These are phyloP conservation scores for Drosophila pseudotakahashii DNA, from an alignment of 2,888 invertebrate genomes.

Conservation along the genomic window DNA sequence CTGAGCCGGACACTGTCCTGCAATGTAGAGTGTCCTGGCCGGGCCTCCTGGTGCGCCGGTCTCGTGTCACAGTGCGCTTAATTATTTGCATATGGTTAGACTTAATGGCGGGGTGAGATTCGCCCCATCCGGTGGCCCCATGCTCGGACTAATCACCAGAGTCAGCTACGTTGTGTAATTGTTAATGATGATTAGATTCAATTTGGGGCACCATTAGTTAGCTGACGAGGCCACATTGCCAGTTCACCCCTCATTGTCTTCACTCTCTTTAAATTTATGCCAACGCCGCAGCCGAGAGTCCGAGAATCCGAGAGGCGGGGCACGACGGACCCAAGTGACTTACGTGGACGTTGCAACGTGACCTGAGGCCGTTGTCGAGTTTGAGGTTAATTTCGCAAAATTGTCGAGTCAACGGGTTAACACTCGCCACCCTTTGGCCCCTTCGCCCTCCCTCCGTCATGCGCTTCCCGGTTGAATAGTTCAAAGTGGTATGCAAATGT, in stretches of 20 bases:
- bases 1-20: slow-evolving; percentile 34
- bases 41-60: slow-evolving; percentile 28
- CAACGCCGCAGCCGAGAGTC: slow-evolving; percentile 61
- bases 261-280: slow-evolving; percentile 76
- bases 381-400: slow-evolving; percentile 82
- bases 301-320: slow-evolving; percentile 18
- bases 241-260: slow-evolving; percentile 47
- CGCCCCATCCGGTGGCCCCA: neutral
- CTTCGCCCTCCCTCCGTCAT: neutral
- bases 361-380: slow-evolving; percentile 76
- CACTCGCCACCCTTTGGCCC: slow-evolving; percentile 6
- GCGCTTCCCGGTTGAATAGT: slow-evolving; percentile 54
- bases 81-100: slow-evolving; percentile 83
- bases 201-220: slow-evolving; percentile 84
- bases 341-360: slow-evolving; percentile 77
- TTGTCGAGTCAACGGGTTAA: slow-evolving; percentile 78
- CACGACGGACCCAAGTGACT: slow-evolving; percentile 57
- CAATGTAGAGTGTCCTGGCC: slow-evolving; percentile 22
- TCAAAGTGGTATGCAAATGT: slow-evolving; percentile 75
- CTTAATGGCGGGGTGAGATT: slow-evolving; percentile 70
- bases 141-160: slow-evolving; percentile 62
- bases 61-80: slow-evolving; percentile 72
- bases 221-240: slow-evolving; percentile 59
- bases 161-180: slow-evolving; percentile 79
- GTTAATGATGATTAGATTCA: slow-evolving; percentile 85